These are phyloP conservation scores for Zonitis immaculata DNA, from an alignment of 2,888 invertebrate genomes.

Conservation along the genomic window DNA sequence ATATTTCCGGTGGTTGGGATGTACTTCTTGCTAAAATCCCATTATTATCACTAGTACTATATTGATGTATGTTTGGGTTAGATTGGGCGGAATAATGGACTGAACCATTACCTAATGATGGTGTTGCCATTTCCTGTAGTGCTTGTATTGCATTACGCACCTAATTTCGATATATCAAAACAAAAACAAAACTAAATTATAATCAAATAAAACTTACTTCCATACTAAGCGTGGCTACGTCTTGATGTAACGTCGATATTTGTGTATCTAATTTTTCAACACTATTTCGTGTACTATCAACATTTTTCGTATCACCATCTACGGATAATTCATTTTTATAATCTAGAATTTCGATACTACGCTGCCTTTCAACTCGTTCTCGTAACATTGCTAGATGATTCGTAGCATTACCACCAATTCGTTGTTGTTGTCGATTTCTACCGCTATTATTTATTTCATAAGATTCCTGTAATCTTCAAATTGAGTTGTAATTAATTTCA, in stretches of 20 bases:
- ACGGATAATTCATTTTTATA: conserved; percentile 57
- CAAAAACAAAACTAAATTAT: too few species aligned
- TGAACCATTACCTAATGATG: conserved; percentile 45
- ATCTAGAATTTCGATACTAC: conserved; percentile 57
- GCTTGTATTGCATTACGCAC: conserved; percentile 80
- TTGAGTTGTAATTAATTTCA: background rate
- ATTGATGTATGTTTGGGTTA: conserved; percentile 63
- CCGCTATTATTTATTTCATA: conserved; percentile 34
- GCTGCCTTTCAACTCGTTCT: conserved; percentile 64
- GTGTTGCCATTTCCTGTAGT: conserved; percentile 73
- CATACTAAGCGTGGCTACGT: conserved; percentile 78
- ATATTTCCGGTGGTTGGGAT: conserved; percentile 81
- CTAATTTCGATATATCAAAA: conserved; percentile 44
- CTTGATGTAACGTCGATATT: conserved; percentile 76
- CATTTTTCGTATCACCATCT: conserved; percentile 53
- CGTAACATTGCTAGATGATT: conserved; percentile 53
- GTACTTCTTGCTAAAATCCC: conserved; percentile 68
- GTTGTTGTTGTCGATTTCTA: conserved; percentile 28
- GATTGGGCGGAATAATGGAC: conserved; percentile 69
- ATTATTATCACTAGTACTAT: conserved; percentile 40
- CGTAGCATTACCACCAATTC: conserved; percentile 45
- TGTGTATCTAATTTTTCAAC: conserved; percentile 78
- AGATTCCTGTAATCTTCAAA: conserved; percentile 41
- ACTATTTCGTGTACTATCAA: conserved; percentile 43
- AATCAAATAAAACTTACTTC: conserved; percentile 58